phyloP scores from a whole-genome alignment of 2,888 invertebrate genomes.

The Oasisia sp. region DNA sequence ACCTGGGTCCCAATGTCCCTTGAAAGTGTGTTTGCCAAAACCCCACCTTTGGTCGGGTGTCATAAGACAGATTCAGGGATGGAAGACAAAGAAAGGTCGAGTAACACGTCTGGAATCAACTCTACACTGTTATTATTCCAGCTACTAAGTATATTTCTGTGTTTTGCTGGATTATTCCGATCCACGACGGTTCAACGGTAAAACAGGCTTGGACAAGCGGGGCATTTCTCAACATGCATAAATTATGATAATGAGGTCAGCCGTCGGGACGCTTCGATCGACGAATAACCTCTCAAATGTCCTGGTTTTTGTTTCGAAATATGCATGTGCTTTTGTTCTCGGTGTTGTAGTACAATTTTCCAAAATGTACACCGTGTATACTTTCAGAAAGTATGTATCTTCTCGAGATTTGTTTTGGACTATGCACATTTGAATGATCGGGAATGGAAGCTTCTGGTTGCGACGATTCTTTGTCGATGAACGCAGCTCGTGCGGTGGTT shows the following conservation, averaged over 20 bases:
- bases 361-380: not conserved
- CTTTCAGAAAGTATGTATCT: not conserved
- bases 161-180: constrained; percentile 32
- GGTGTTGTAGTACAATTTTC: not conserved
- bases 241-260: constrained; percentile 17
- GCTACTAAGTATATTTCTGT: constrained; percentile 35
- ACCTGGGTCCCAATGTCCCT: constrained; percentile 47
- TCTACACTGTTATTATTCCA: constrained; percentile 33
- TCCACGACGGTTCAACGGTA: constrained; percentile 19
- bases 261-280: not conserved
- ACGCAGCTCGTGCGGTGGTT: not conserved
- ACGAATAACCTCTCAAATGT: not conserved
- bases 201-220: not conserved
- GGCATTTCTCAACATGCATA: constrained; percentile 13
- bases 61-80: constrained; percentile 45
- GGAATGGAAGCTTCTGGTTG: not conserved
- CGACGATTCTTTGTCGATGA: not conserved
- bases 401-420: not conserved
- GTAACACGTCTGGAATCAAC: constrained; percentile 40
- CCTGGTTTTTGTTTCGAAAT: not conserved
- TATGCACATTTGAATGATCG: constrained; percentile 1
- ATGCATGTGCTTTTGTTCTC: not conserved
- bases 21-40: constrained; percentile 52
- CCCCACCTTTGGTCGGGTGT: constrained; percentile 34
- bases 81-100: constrained; percentile 53